Evolutionary conservation across 2,888 invertebrate species (phyloP), one percentile per base, ranked within the genome.

Genomic region (Cataglyphis livida): DNA sequence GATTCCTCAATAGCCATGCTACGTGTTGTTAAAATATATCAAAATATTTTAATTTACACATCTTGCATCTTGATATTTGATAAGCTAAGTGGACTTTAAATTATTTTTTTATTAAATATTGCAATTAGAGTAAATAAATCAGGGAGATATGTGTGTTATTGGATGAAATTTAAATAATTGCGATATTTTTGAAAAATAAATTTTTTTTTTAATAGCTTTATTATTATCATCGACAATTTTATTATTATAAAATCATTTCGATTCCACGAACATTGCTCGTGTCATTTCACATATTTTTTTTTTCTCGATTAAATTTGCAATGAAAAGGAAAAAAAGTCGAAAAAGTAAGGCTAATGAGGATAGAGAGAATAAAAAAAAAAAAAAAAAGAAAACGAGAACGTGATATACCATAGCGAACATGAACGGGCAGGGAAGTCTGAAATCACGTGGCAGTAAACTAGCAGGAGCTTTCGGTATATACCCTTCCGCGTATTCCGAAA

Each of bases 381-480:
- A 57, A 68, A 41, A 25, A 25, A 25, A 21, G 1, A 25, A 25
- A 25, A 48, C 32, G 18, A 59, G 73, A 54, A 87, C 68, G 82
- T 61, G 68, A 59, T 48, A 70, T 71, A 35, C 48, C 18, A 32
- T 32, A 57, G 48, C 35, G 83, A 85, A 83, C 78, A 81, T 81
- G 84, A 44, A 84, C 62, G 38, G 81, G 54, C 44, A 61, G 65
- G 78, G 84, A 86, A 82, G 88, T 85, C 75, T 61, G 73, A 86
- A 83, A 88, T 81, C 86, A 86, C 81, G 74, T 68, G 78, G 84
- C 71, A 66, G 88, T 88, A 86, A 88, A 86, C 78, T 81, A 82
- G 85, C 62, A 59, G 85, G 70, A 64, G 85, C 81, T 88, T 86
- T 75, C 68, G 68, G 54, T 74, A 83, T 74, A 73, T 66, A 70